A percentile compares a stretch with the other conserved stretches of the same genome.
Conservation (phyloP, 2,797 vertebrate genomes). For the Ctenopoma kingsleyae region DNA sequence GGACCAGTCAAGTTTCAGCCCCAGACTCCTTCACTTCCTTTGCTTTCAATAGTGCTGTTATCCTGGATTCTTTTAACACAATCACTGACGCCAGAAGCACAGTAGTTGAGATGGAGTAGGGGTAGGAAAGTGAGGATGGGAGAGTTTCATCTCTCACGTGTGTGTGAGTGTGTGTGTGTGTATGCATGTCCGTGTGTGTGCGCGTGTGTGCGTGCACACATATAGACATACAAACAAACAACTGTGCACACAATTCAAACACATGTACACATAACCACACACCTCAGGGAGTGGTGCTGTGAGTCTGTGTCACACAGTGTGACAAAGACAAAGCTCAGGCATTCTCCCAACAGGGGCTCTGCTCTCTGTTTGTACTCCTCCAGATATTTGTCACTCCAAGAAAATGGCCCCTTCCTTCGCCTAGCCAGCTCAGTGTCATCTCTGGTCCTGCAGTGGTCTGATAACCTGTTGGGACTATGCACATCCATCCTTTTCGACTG, state of each 20-base stretch:
- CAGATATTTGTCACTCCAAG: constrained; percentile 76
- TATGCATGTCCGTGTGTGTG: neutral
- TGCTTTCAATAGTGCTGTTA: constrained; percentile 33
- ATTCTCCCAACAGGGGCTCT: constrained; percentile 71
- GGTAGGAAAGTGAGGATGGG: constrained; percentile 24
- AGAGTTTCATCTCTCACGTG: constrained; percentile 36
- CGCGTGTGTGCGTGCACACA: neutral
- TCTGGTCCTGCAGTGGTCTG: constrained; percentile 57
- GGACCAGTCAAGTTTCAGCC: constrained; percentile 21
- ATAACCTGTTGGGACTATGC: constrained; percentile 63
- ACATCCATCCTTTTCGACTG: constrained; percentile 38
- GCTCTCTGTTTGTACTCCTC: constrained; percentile 73
- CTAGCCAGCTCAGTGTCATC: constrained; percentile 65
- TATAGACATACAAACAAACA: constrained; percentile 21
- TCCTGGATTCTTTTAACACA: constrained; percentile 44
- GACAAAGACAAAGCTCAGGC: constrained; percentile 80
- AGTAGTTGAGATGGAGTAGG: constrained; percentile 31
- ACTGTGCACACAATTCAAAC: constrained; percentile 34
- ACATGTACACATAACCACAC: constrained; percentile 52
- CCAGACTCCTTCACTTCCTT: constrained; percentile 33
- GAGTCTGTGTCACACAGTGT: constrained; percentile 74
- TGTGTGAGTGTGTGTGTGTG: neutral
- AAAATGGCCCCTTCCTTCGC: constrained; percentile 68
- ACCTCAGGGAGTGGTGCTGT: constrained; percentile 68
- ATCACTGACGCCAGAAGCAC: constrained; percentile 35